These are phyloP conservation scores for Drosophila tani DNA, from an alignment of 1,140 invertebrate species.

Conservation along the genomic window DNA sequence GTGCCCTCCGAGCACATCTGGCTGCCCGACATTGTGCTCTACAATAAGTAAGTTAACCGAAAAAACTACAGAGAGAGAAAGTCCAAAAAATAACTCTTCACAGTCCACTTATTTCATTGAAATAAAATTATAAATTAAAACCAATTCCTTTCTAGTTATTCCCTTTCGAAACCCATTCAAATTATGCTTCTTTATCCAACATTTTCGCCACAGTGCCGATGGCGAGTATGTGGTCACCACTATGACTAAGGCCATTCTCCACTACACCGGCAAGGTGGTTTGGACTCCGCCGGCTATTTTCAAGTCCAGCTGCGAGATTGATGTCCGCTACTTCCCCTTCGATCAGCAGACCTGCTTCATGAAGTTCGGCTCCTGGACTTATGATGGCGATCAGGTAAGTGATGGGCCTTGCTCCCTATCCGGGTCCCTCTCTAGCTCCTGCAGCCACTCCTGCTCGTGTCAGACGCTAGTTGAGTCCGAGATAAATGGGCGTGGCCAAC, in stretches of 20 bases:
- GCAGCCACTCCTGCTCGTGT: neutral
- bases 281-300: constrained; percentile 99
- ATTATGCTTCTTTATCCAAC: no score
- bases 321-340: constrained; percentile 98
- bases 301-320: constrained; percentile 99
- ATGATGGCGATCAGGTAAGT: constrained; percentile 96
- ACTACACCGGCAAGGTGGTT: constrained; percentile 94
- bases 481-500: constrained; percentile 62
- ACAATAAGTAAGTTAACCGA: constrained; percentile 93
- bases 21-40: constrained; percentile 98
- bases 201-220: constrained; percentile 91
- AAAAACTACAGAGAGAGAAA: neutral
- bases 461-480: constrained; percentile 8
- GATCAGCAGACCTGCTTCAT: constrained; percentile 98
- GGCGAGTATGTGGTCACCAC: constrained; percentile 99
- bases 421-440: no score
- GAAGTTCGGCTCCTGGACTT: constrained; percentile 99
- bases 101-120: no score
- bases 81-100: no score
- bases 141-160: no score
- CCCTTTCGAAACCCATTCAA: no score
- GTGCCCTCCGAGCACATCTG: constrained; percentile 97
- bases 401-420: neutral
- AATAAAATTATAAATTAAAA: no score
- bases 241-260: constrained; percentile 98